Conservation (phyloP, 2,797 vertebrate genomes). For the Tiaroga cobitis region DNA sequence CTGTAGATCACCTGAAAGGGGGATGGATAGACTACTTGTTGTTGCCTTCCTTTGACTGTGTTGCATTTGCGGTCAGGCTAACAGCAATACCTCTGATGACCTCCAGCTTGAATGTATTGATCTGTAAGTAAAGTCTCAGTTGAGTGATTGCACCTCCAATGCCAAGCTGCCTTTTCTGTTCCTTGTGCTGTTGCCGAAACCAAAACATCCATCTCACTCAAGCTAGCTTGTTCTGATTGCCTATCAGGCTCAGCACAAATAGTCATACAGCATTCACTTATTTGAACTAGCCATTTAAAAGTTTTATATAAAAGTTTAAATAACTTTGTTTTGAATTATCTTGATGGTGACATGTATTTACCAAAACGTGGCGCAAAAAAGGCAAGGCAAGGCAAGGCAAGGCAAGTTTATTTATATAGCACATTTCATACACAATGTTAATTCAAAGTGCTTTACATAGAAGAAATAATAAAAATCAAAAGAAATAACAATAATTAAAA, state of each 20-base stretch:
- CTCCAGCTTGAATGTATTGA: slow-evolving; percentile 73
- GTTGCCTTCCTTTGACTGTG: slow-evolving; percentile 75
- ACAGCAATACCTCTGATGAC: slow-evolving; percentile 71
- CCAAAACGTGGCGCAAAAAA: background rate
- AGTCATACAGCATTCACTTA: slow-evolving; percentile 21
- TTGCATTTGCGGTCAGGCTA: slow-evolving; percentile 72
- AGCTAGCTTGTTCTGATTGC: slow-evolving; percentile 63
- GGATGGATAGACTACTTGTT: slow-evolving; percentile 62
- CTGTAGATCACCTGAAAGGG: slow-evolving; percentile 26
- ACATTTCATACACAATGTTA: too few relatives aligned
- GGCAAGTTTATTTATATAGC: too few relatives aligned
- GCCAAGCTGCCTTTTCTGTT: slow-evolving; percentile 70
- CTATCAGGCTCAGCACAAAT: slow-evolving; percentile 62
- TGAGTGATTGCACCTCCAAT: slow-evolving; percentile 72
- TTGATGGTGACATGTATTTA: background rate
- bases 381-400: too few relatives aligned
- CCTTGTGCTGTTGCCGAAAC: slow-evolving; percentile 61
- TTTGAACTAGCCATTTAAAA: slow-evolving; percentile 7
- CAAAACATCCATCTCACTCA: slow-evolving; percentile 69
- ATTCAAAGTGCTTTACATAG: too few relatives aligned
- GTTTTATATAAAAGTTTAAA: background rate
- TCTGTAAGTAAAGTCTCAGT: slow-evolving; percentile 77
- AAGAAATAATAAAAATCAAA: too few relatives aligned
- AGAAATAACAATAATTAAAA: too few relatives aligned
- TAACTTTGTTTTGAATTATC: background rate